Evolutionary conservation across 2,888 invertebrate species (phyloP), one percentile per base, ranked within the genome.

Genomic region (Parnassius glacialis): DNA sequence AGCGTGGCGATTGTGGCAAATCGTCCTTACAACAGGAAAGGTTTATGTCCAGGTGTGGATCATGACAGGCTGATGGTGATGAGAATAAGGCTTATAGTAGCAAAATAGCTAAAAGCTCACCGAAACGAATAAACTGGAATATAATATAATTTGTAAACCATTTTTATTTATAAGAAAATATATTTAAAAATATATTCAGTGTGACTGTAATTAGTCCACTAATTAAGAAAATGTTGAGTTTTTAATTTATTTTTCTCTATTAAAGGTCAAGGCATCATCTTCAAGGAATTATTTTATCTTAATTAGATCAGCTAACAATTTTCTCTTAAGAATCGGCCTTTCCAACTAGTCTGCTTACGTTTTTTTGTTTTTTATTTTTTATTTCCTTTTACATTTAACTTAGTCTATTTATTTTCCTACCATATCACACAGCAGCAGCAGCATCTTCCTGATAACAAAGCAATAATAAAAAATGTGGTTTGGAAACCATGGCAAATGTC

Each of bases 211-310:
- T 45, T 45, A 45, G 45, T 45, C n/a, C 45, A 45, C 12, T 45
- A n/a, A 45, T 45, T 45, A 20, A 12, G 5, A 12, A n/a, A 12
- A 34, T 7, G 34, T 7, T 25, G 25, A 3, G n/a, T 45, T 7
- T 52, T 52, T 34, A 10, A 9, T 58, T 52, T 34, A 25, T 43
- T 52, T 58, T 59, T 16, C 52, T 47, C 16, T 45, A 13, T 57
- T 47, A n/a, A 7, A 53, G 43, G n/a, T 52, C 43, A 25, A 34
- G 13, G 52, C 52, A 34, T 43, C 51, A 43, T 5, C 51, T 52
- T 10, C 10, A 25, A 51, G 50, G 51, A 51, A 51, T 58, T 58
- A 20, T 58, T 52, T 44, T 13, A 58, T 58, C 57, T 58, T 51
- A 58, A 58, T 58, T 51, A 58, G 57, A 58, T 58, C 51, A 25